Evolutionary conservation across 2,797 vertebrate species (phyloP).

Genomic region (Sylvia borin): DNA sequence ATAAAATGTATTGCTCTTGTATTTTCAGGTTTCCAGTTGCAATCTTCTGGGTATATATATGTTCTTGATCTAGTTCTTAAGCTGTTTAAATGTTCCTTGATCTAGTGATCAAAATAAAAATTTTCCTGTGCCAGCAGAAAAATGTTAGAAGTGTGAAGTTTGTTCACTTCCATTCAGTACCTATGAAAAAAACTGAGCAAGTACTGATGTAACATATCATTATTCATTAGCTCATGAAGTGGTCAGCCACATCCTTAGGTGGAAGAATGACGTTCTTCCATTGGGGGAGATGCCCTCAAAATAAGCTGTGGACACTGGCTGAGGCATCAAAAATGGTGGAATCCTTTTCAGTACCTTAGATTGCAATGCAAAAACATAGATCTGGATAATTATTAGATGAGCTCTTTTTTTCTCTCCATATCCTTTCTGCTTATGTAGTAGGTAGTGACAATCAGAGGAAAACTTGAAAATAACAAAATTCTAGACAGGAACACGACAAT

Average conservation of each 20-base stretch:
- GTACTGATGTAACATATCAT: rapidly evolving
- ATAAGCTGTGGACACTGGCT: neutral
- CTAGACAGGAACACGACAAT: neutral
- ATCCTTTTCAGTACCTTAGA: neutral
- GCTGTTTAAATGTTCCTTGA: neutral
- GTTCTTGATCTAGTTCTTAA: neutral
- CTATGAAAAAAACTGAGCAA: neutral
- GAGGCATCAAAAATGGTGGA: neutral
- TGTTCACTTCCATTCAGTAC: neutral
- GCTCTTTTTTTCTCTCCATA: neutral
- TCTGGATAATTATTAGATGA: neutral
- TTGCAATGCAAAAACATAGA: neutral
- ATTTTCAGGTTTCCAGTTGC: neutral
- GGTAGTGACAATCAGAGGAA: neutral
- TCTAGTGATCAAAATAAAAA: neutral
- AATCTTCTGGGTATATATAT: neutral
- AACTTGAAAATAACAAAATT: neutral
- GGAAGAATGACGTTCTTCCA: neutral
- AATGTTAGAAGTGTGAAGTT: neutral
- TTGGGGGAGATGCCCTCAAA: neutral
- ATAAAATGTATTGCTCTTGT: neutral
- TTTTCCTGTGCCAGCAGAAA: neutral
- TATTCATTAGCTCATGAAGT: neutral
- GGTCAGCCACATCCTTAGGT: neutral
- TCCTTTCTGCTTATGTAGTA: neutral